Evolutionary conservation across 2,888 invertebrate genomes (phyloP).

Genomic region (Tenodera sinensis): DNA sequence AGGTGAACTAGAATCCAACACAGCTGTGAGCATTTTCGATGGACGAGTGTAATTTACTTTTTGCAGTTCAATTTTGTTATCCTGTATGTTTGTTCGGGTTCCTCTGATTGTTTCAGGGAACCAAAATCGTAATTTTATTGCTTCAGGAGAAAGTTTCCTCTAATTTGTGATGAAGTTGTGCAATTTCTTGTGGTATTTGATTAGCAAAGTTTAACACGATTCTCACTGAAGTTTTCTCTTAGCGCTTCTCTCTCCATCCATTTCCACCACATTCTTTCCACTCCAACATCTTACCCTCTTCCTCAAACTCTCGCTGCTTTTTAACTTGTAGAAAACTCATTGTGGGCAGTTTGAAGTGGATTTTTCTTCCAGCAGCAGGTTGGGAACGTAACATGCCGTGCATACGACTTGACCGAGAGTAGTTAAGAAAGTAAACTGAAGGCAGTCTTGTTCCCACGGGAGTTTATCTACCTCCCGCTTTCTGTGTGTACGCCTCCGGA

Average conservation of each 20-base stretch:
- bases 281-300: background rate
- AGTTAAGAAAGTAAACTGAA: background rate
- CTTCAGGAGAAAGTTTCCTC: background rate
- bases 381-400: background rate
- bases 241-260: background rate
- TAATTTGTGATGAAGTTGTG: background rate
- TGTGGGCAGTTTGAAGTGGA: slow-evolving; percentile 6
- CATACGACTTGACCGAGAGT: background rate
- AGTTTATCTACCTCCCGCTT: background rate
- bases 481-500: background rate
- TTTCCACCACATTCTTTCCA: background rate
- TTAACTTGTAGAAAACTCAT: background rate
- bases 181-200: background rate
- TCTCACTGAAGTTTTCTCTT: background rate
- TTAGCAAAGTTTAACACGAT: background rate
- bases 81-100: background rate
- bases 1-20: background rate
- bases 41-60: background rate
- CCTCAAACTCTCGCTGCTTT: background rate
- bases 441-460: background rate
- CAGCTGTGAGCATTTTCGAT: background rate
- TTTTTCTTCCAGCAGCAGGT: background rate
- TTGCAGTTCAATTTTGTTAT: background rate
- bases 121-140: background rate
- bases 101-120: background rate